Evolutionary conservation across 2,888 invertebrate genomes (phyloP).

Genomic region (Odontothrips loti): DNA sequence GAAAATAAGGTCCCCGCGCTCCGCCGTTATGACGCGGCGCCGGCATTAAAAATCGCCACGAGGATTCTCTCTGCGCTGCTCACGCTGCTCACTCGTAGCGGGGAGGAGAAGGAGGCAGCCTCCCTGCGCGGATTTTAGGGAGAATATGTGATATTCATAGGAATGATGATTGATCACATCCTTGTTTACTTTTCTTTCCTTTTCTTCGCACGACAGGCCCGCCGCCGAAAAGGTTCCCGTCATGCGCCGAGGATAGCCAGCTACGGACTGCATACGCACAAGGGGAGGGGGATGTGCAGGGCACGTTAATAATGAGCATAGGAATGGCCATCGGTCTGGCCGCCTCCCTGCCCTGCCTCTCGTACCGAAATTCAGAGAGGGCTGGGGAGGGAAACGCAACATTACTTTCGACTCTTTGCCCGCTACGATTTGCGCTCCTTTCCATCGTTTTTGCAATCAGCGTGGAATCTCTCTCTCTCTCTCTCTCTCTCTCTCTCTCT

Average conservation of each 20-base stretch:
- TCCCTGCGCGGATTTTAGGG: background rate
- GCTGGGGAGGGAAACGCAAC: no score
- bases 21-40: background rate
- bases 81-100: background rate
- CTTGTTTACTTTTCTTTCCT: constrained; percentile 13
- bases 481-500: no score
- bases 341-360: no score
- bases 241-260: background rate
- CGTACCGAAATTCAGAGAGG: no score
- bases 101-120: background rate
- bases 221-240: background rate
- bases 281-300: no score
- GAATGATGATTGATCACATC: constrained; percentile 19
- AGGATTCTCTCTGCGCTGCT: background rate
- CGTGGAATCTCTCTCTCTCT: no score
- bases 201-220: background rate
- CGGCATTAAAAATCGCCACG: background rate
- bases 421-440: no score
- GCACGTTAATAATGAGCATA: no score
- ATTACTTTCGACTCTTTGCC: no score
- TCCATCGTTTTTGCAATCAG: no score
- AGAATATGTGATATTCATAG: constrained; percentile 12
- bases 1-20: background rate
- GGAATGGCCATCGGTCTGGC: no score
- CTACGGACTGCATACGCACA: no score